phyloP scores from a whole-genome alignment of 2,888 invertebrate genomes.

The Drosophila leonis region DNA sequence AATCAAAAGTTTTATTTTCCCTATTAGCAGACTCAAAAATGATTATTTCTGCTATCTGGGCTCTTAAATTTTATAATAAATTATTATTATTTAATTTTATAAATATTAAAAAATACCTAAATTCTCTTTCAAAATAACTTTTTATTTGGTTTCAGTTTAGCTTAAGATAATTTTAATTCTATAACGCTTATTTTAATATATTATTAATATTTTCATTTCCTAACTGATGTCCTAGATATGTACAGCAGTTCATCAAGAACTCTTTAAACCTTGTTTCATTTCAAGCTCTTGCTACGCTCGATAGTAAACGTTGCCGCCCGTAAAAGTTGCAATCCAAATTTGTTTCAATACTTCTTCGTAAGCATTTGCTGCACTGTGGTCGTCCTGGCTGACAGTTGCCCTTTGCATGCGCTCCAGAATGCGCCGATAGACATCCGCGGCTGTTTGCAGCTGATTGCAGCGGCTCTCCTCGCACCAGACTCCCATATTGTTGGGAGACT shows the following conservation, averaged over 20 bases:
- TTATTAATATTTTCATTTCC: too few species aligned
- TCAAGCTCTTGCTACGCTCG: constrained; percentile 29
- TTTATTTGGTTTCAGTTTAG: neutral
- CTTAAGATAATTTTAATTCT: neutral
- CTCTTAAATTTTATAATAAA: too few species aligned
- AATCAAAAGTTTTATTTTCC: neutral
- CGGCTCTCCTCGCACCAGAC: constrained; percentile 51
- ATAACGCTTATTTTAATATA: neutral
- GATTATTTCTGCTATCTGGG: too few species aligned
- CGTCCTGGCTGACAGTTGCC: neutral
- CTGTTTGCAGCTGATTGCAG: constrained; percentile 55
- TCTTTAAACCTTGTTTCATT: neutral
- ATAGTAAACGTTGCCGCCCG: constrained; percentile 59
- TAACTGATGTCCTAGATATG: neutral
- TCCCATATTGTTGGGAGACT: neutral
- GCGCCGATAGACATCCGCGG: constrained; percentile 50
- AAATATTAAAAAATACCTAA: too few species aligned
- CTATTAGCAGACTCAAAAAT: neutral
- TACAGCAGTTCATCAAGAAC: neutral
- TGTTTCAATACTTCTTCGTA: constrained; percentile 37
- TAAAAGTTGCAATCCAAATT: constrained; percentile 66
- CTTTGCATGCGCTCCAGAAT: constrained; percentile 41
- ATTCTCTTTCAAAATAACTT: neutral
- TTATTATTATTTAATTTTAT: too few species aligned
- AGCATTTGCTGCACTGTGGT: neutral